Base-by-base conservation (phyloP, 1,140 invertebrate genomes). In the Diorhabda carinulata region DNA sequence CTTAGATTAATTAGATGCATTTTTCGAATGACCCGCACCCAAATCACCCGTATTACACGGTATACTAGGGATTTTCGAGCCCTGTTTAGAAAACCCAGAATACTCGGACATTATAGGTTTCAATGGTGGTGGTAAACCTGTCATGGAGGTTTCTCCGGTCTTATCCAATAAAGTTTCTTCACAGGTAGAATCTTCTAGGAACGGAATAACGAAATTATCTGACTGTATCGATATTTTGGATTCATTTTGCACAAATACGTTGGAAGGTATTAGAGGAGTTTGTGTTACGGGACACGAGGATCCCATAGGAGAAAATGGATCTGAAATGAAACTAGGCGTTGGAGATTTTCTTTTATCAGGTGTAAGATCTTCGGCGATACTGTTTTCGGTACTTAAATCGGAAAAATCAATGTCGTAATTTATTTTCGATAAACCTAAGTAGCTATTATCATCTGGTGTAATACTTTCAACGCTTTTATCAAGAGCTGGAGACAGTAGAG, bases 391-490 rank as follows among this genome's bases (percentile, higher is more conserved):
- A 72, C 89, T 91, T 45, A 88, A 81, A 79, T 90, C 89, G 3
- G 88, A 90, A 61, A 89, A 81, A 76, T 90, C 89, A 59, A 91
- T 90, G 70, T 90, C 90, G 74, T 90, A 91, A 79, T 89, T 90
- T 40, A 90, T 86, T 74, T 87, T 87, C n/a, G 86, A 87, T 8
- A 90, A 75, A 2, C 86, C 87, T 2, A 85, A 83, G 2, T 82
- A 80, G 77, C 83, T 66, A 83, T 82, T 43, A 59, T 89, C 86
- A 72, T 90, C 87, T 3, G 85, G 85, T 4, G 86, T 87, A 45
- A 84, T 70, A 61, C 88, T 84, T 64, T 88, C 81, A 25, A 85
- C 78, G 76, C 5, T 82, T 57, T 73, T 73, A 63, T 78, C 74
- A 57, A 70, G 68, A 52, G 78, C 25, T 76, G 74, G 76, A 7